Base-by-base conservation (phyloP, 2,888 invertebrate genomes). In the Andrena camellia region DNA sequence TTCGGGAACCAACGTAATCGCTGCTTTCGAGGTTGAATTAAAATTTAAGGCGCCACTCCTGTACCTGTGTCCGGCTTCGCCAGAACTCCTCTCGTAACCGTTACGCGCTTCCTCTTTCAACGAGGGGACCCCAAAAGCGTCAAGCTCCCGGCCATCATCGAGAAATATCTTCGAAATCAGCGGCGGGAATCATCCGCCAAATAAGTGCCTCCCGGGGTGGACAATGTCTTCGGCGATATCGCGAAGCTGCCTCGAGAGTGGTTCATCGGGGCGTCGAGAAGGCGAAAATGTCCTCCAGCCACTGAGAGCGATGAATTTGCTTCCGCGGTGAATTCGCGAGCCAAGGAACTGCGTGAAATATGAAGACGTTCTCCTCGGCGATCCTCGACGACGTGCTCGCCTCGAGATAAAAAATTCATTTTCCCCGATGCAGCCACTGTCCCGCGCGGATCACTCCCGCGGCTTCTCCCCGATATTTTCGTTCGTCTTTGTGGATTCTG, bases 401-500 rank as follows among this genome's bases (percentile, higher is more conserved):
- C 59, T 0, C 0, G 35, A 52, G 48, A 78, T 63, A 48, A 68
- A 73, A 69, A 73, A 69, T 68, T 80, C 86, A 81, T 76, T 86
- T 88, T 8, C 20, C 26, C 10, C 42, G 54, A 10, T 20, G 35
- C 33, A 10, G 10, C 26, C n/a, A 42, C 35, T 5, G 10, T 20
- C 68, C 5, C 29, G 13, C 3, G 23, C 10, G 33, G 52, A 52
- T 80, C 67, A 57, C 57, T 81, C 62, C 8, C 50, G 73, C 29
- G 62, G 17, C 33, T 20, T 68, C 5, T 89, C 83, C 50, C 83
- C 83, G 31, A 85, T 80, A 57, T 87, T 86, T 54, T 84, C 84
- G 26, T 82, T 85, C 66, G 74, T 75, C 67, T 86, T 83, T 35
- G 80, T 73, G 35, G 87, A 85, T 68, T 85, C 84, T 33, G 82